Evolutionary conservation across 35 echinoderm and acorn worm genomes (phyloP), one percentile per base, ranked within the genome.

Genomic region (Ophioderma brevispina): DNA sequence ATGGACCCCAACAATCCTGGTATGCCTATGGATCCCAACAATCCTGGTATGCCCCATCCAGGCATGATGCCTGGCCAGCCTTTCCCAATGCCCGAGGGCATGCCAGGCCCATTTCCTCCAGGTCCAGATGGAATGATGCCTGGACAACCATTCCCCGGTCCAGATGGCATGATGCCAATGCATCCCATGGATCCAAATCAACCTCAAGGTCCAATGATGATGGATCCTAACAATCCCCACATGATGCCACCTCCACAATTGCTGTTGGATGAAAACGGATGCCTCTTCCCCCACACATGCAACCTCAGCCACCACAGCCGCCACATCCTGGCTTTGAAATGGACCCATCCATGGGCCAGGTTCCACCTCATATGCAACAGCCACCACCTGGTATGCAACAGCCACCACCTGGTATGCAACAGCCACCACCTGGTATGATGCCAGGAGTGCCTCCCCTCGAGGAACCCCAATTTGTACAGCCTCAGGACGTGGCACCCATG

Each of bases 251-350:
- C 52, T 64, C 83, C 63, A 14, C 49, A 37, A 59, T 64, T 85
- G 83, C 75, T 84, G 33, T 14, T 91, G 23, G 82, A 91, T 91
- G 90, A 91, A 55, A 84, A 86, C 49, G 90, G 15, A 86, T 91
- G 75, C 90, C 76, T 19, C 78, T 91, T 21, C 90, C 90, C 15
- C 34, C 34, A 35, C 90, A 91, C 32, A 84, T 84, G 76, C 78
- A 75, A 33, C 85, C 85, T 30, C 30, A 15, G 38, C 75, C 33
- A 32, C 28, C 4, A 33, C 34, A 39, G 32, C 78, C 78, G 28
- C 36, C 59, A 25, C 41, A 63, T 5, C 31, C 35, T 30, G 64
- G 81, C 2, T 41, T 76, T 1, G 76, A 77, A 41, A 76, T 70
- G 31, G 85, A 78, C 8, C 64, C n/a, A 18, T 78, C 37, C 85